These are phyloP conservation scores for Mobula hypostoma DNA, from an alignment of 2,113 vertebrate genomes.

Conservation along the genomic window DNA sequence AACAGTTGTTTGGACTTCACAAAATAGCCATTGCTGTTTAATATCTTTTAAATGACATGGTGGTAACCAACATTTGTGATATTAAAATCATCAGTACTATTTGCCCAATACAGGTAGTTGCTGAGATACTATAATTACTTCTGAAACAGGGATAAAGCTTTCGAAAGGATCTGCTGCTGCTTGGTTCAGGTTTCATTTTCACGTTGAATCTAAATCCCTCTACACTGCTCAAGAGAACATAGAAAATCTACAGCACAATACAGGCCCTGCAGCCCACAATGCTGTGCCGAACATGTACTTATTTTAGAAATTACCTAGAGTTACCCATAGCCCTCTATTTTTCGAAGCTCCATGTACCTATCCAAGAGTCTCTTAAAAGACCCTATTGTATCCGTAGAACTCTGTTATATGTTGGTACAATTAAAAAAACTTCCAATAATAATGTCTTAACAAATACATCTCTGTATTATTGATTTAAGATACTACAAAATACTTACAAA, in stretches of 20 bases:
- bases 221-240: background rate
- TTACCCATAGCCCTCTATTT: too few relatives aligned
- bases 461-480: background rate
- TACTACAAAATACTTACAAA: constrained; percentile 64
- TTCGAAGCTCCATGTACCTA: too few relatives aligned
- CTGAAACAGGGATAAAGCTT: background rate
- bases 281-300: too few relatives aligned
- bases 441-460: background rate
- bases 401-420: background rate
- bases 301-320: too few relatives aligned
- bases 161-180: background rate
- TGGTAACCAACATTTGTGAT: background rate
- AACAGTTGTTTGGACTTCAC: background rate
- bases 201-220: background rate
- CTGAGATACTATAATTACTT: background rate
- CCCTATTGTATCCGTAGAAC: too few relatives aligned
- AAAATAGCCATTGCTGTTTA: background rate
- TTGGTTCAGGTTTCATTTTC: background rate
- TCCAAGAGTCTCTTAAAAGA: too few relatives aligned
- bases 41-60: background rate
- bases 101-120: background rate
- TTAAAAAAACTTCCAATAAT: background rate
- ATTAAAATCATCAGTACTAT: background rate
- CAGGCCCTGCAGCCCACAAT: too few relatives aligned
- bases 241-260: too few relatives aligned